Conservation (phyloP, 2,113 vertebrate genomes). For the Campylorhamphus procurvoides region DNA sequence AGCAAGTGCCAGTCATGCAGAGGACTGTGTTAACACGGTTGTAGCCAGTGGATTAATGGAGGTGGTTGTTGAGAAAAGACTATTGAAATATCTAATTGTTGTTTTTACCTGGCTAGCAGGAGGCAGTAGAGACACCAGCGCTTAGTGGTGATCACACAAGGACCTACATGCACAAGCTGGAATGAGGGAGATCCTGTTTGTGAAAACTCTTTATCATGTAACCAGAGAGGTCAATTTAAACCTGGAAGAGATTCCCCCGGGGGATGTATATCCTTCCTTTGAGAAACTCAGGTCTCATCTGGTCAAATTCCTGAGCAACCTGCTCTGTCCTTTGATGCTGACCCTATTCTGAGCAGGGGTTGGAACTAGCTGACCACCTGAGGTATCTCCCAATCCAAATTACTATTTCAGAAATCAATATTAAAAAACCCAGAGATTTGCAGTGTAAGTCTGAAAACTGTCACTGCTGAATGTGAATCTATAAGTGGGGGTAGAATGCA, state of each 20-base stretch:
- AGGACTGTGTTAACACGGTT: not conserved
- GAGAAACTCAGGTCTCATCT: not conserved
- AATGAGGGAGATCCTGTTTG: not conserved
- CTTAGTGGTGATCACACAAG: not conserved
- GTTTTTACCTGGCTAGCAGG: not conserved
- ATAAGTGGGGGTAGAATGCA: not conserved
- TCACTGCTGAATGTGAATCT: not conserved
- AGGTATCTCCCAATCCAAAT: not conserved
- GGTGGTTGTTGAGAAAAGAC: not conserved
- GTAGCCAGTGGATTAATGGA: not conserved
- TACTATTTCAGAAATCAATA: not conserved
- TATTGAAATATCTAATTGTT: not conserved
- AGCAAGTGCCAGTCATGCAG: fast-evolving
- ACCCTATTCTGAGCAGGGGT: not conserved
- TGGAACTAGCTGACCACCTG: not conserved
- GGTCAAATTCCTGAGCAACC: not conserved
- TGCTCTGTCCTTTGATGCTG: not conserved
- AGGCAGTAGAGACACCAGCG: not conserved
- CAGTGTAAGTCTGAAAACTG: not conserved
- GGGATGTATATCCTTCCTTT: not conserved
- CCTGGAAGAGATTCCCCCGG: not conserved
- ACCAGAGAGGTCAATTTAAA: not conserved
- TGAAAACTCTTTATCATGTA: not conserved
- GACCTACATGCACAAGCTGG: not conserved
- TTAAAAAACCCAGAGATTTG: not conserved